Evolutionary conservation across 2,888 invertebrate species (phyloP), one percentile per base, ranked within the genome.

Genomic region (Mongoloraphidia duomilia): DNA sequence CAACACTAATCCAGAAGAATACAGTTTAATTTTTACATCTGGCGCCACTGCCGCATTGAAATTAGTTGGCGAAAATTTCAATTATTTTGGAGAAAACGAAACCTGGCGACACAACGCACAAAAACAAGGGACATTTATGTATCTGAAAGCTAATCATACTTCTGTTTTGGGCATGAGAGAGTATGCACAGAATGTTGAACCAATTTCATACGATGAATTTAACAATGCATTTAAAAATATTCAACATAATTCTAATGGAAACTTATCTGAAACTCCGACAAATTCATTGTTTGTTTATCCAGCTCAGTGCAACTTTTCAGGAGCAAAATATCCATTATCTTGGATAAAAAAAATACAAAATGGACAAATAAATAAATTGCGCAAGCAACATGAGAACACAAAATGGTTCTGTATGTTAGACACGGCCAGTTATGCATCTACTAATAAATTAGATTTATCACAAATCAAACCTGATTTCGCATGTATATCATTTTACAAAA

Each of bases 271-370:
- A 12, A 53, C 47, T 8, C 46, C 51, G 17, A 53, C 45, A 8
- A 75, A 75, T 56, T 79, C 78, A 0, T 71, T 97, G 38, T 79
- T 96, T 59, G 87, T 79, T 0, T 91, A 84, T 64, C 88, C 96
- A 1, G 95, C 92, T 0, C 89, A 94, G 65, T 93, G 91, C 61
- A 97, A 97, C 66, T 97, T 94, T 63, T 90, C 88, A 60, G 97
- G 97, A 1, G 77, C 74, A 47, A 95, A 95, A 65, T 90, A 91
- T 67, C 90, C 92, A 0, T 64, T 93, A 39, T 61, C 74, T 3
- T 82, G 87, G 77, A 79, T 91, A 42, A 59, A 74, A 26, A 63
- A 69, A 41, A 73, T 84, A 9, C 77, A 79, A 57, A 63, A 72
- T 55, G 84, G 86, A 1, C 67, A 69, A 41, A 61, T 78, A 0